A percentile compares a stretch with the other conserved stretches of the same genome.
Conservation (phyloP, 2,888 invertebrate species). For the Leptopterna dolabrata region DNA sequence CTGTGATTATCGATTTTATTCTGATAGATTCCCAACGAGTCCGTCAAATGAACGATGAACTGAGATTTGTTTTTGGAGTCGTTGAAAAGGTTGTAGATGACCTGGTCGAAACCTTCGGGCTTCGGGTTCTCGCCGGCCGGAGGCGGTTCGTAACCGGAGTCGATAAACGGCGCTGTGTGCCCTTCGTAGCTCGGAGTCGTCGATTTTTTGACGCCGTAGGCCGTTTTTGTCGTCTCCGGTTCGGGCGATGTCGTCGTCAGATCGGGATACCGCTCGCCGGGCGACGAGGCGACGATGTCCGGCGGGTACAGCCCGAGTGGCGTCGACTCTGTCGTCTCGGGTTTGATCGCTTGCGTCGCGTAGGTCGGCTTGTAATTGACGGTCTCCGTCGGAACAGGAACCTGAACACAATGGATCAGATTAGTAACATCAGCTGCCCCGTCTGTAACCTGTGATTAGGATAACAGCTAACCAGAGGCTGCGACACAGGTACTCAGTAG, state of each 20-base stretch:
- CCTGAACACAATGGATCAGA: neutral
- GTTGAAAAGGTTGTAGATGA: constrained; percentile 48
- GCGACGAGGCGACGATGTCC: neutral
- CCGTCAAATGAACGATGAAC: constrained; percentile 46
- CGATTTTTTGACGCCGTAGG: neutral
- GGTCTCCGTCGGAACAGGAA: neutral
- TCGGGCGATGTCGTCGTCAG: neutral
- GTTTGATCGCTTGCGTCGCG: neutral
- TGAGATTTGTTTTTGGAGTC: constrained; percentile 44
- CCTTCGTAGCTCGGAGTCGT: neutral
- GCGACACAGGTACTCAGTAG: too few species aligned
- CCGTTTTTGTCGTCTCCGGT: neutral
- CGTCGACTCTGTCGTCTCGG: neutral
- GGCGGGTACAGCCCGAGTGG: neutral
- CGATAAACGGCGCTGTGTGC: constrained; percentile 35
- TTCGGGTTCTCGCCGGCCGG: constrained; percentile 12
- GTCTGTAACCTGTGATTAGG: too few species aligned
- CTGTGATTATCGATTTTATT: constrained; percentile 10
- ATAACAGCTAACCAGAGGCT: too few species aligned
- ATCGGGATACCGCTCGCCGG: neutral
- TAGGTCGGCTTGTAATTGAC: neutral
- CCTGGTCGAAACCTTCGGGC: constrained; percentile 46
- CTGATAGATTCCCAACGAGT: constrained; percentile 34
- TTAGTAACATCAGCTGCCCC: neutral
- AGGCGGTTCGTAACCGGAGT: constrained; percentile 20